Evolutionary conservation across 2,888 invertebrate species (phyloP), one percentile per base, ranked within the genome.

Genomic region (Cremastinae sp.): DNA sequence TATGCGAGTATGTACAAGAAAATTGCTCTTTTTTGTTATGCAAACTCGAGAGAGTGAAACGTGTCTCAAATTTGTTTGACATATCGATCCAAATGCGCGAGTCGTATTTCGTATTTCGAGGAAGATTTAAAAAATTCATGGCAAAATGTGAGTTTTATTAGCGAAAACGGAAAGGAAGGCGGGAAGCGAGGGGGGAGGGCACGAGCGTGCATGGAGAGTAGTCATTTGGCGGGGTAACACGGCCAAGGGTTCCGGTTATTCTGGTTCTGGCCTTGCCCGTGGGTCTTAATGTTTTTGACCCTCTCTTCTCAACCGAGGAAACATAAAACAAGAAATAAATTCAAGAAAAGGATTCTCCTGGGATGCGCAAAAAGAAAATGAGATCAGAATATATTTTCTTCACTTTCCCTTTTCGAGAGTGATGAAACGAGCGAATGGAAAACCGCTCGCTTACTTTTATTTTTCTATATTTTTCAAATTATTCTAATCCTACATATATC

Each of bases 211-310:
- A 74, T 49, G 28, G 47, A 72, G 65, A 51, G 59, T 35, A 37
- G 58, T 69, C 78, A 78, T 75, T 73, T 76, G 78, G 75, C 75
- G 41, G 51, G 69, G 69, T 74, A 69, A 56, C 66, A 55, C 68
- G 70, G 72, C 79, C 75, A 76, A 81, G 78, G 81, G 83, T 84
- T 84, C 84, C 83, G 83, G 84, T 84, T 84, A 84, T 84, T 84
- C 83, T 83, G 84, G 83, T 84, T 83, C 80, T 84, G 79, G 80
- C 78, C 81, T 82, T 80, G 73, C 64, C 53, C 59, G 53, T 41
- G 69, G 58, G 53, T 76, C 59, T 76, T 80, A 79, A 69, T 74
- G 75, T 83, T 51, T 82, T 81, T 79, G 81, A 81, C 73, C 83
- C 82, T 78, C 81, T 58, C 61, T 18, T 45, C 14, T 9, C 49